Percentiles rank a stretch among this genome's conserved stretches.
These are phyloP conservation scores for Neopipo cinnamomea DNA, from an alignment of 2,113 vertebrate species.

Conservation along the genomic window DNA sequence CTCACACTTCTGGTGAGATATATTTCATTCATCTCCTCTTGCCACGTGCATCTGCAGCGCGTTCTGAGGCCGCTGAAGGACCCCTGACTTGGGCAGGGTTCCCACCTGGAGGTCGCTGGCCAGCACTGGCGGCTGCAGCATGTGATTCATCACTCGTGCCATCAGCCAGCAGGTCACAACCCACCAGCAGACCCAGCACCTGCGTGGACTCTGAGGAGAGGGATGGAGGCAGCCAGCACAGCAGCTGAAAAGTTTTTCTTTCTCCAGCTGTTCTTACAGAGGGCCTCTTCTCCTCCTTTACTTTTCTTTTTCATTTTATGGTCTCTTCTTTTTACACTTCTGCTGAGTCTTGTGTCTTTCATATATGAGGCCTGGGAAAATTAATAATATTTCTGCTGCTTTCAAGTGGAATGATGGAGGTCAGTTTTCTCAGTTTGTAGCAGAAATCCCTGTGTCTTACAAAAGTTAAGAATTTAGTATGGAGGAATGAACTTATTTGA, in stretches of 20 bases:
- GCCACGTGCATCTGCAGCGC: accelerated
- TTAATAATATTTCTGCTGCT: neutral
- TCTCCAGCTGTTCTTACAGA: neutral
- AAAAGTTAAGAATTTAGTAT: neutral
- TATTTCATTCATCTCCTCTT: neutral
- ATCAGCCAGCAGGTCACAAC: neutral
- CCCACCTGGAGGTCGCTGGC: neutral
- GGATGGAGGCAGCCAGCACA: neutral
- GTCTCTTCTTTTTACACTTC: neutral
- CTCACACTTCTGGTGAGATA: neutral
- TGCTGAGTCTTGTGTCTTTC: neutral
- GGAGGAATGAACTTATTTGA: neutral
- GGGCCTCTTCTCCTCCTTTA: neutral
- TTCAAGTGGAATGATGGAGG: neutral
- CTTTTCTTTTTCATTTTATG: neutral
- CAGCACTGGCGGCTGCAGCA: accelerated
- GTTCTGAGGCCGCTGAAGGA: neutral
- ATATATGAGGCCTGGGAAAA: neutral
- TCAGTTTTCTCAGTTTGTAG: neutral
- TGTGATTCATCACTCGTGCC: neutral
- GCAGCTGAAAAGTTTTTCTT: neutral
- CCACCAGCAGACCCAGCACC: neutral
- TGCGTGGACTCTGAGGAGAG: neutral
- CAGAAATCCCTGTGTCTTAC: neutral
- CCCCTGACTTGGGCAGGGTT: neutral